These are phyloP conservation scores for Lycia hirtaria DNA, from an alignment of 2,888 invertebrate species.

Conservation along the genomic window DNA sequence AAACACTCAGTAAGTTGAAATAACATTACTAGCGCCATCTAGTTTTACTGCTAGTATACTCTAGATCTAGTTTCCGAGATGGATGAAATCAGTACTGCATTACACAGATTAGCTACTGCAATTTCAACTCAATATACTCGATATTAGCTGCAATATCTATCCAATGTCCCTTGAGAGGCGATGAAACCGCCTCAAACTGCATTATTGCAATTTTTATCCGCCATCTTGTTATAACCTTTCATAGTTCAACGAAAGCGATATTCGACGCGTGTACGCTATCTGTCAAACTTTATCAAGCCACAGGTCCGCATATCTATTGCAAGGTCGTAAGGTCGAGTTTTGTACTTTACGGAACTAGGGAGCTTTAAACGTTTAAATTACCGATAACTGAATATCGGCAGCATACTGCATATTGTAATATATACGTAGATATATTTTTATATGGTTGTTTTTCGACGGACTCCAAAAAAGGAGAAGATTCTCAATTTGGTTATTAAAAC, in stretches of 20 bases:
- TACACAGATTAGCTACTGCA: too few relatives aligned
- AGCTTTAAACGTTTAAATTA: slow-evolving; percentile 36
- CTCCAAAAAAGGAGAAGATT: too few relatives aligned
- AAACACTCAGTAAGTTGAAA: too few relatives aligned
- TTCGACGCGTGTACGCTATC: slow-evolving; percentile 34
- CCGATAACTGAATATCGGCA: too few relatives aligned
- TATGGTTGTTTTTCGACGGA: too few relatives aligned
- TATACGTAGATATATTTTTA: too few relatives aligned
- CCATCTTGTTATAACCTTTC: slow-evolving; percentile 22
- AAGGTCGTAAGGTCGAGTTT: slow-evolving; percentile 16
- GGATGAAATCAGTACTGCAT: too few relatives aligned
- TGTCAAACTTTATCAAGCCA: slow-evolving; percentile 15
- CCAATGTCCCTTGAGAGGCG: not conserved
- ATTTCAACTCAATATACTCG: not conserved
- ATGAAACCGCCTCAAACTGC: slow-evolving; percentile 11
- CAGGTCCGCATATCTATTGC: slow-evolving; percentile 23
- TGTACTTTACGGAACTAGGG: slow-evolving; percentile 6
- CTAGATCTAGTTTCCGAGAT: too few relatives aligned
- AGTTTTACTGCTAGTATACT: too few relatives aligned
- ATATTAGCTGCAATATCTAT: not conserved
- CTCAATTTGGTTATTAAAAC: too few relatives aligned
- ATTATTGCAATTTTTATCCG: slow-evolving; percentile 3
- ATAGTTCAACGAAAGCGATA: slow-evolving; percentile 29
- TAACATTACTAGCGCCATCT: too few relatives aligned
- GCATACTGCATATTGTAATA: too few relatives aligned